These are phyloP conservation scores for Drosophila siamana DNA, from an alignment of 2,888 invertebrate genomes.

Conservation along the genomic window DNA sequence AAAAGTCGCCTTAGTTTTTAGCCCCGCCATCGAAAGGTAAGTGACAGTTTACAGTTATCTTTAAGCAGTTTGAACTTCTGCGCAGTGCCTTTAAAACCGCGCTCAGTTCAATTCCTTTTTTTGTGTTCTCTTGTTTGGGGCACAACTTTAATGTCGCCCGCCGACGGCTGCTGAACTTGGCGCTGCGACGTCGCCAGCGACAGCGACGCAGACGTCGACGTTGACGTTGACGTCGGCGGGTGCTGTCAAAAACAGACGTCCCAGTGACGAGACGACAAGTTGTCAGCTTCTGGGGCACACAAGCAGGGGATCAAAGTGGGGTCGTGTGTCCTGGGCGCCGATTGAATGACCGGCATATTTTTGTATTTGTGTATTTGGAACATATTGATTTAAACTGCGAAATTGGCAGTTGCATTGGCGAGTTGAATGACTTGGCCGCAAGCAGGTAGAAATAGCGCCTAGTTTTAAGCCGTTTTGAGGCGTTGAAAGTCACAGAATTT, in stretches of 20 bases:
- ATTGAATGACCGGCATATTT: slow-evolving; percentile 71
- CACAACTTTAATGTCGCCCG: slow-evolving; percentile 52
- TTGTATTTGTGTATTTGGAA: slow-evolving; percentile 34
- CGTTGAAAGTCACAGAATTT: slow-evolving; percentile 73
- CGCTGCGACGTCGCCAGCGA: slow-evolving; percentile 31
- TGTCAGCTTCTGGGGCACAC: slow-evolving; percentile 25
- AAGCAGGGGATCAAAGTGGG: no score
- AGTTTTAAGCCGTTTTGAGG: slow-evolving; percentile 58
- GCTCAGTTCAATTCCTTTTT: neutral
- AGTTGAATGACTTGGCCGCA: slow-evolving; percentile 50
- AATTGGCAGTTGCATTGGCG: slow-evolving; percentile 20
- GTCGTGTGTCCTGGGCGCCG: slow-evolving; percentile 33
- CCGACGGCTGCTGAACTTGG: slow-evolving; percentile 37
- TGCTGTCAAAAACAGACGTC: slow-evolving; percentile 66
- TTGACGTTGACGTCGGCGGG: slow-evolving; percentile 17
- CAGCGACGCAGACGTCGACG: slow-evolving; percentile 13
- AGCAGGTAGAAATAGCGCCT: slow-evolving; percentile 27
- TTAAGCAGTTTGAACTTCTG: slow-evolving; percentile 7
- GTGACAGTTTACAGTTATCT: slow-evolving; percentile 39
- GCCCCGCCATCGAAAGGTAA: slow-evolving; percentile 57
- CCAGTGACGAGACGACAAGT: slow-evolving; percentile 57
- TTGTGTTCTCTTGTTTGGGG: slow-evolving; percentile 17
- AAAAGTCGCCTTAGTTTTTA: slow-evolving; percentile 26
- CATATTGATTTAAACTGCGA: slow-evolving; percentile 45
- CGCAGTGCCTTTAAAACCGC: slow-evolving; percentile 30